Base-by-base conservation (phyloP, 2,113 vertebrate genomes). In the Ageneiosus marmoratus region DNA sequence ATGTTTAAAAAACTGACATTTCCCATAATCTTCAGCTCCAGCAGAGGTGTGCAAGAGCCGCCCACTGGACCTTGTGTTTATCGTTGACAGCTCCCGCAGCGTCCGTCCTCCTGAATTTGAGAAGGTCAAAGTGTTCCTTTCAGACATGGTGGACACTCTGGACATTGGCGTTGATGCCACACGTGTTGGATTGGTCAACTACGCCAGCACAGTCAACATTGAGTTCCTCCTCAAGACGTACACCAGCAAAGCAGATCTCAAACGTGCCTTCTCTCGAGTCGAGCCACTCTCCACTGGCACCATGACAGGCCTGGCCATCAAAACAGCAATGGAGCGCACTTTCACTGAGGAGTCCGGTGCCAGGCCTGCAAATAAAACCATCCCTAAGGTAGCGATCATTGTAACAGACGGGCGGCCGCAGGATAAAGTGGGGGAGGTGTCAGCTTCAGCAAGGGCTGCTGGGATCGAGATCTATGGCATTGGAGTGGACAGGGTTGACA, bases 271-370 rank as follows among this genome's bases (percentile, higher is more conserved):
- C 83, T 93, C 92, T 0, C 92, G 80, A 8, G 92, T 98, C 0
- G 87, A 93, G 34, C 96, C 97, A 7, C 92, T 99, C 22, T 94
- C 98, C 3, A 94, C 97, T 0, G 98, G 98, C 86, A 99, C 98
- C 18, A 98, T 99, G 98, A 98, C 96, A 0, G 97, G 98, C 46
- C 90, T 97, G 81, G 97, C 98, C 89, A 97, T 99, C 88, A 96
- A 95, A 87, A 95, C 93, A 0, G 94, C 96, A 1, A 92, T 98
- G 93, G 94, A 96, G 1, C 90, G 95, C 82, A 95, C 93, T 48
- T 98, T 98, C 89, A 94, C 94, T 0, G 89, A 90, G 69, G 92
- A 94, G 27, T 94, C 95, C 0, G 97, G 97, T 5, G 95, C 95
- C 10, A 94, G 97, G 11, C 83, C 88, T 0, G 77, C 88, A 22